A percentile compares a stretch with the other conserved stretches of the same genome.
These are phyloP conservation scores for Coluber constrictor DNA, from an alignment of 2,797 vertebrate species.

Conservation along the genomic window DNA sequence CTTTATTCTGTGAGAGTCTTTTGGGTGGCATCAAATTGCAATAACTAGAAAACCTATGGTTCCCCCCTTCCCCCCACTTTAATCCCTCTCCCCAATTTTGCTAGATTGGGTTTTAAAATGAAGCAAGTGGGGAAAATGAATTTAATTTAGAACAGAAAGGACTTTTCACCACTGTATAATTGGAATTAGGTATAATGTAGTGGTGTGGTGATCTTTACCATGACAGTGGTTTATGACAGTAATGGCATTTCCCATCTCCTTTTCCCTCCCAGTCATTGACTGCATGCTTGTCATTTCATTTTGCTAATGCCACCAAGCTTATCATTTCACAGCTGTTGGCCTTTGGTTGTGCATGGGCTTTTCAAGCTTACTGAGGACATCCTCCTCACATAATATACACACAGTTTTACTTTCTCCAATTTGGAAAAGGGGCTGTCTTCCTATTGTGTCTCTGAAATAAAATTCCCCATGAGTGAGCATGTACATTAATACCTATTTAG, in stretches of 20 bases:
- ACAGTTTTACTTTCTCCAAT: constrained; percentile 49
- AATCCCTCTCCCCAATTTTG: neutral
- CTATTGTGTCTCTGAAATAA: neutral
- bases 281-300: neutral
- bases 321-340: neutral
- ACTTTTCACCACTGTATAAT: neutral
- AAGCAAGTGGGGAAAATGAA: neutral
- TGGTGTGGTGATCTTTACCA: neutral
- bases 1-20: neutral
- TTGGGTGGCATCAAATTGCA: neutral
- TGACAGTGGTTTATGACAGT: neutral
- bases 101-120: neutral
- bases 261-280: neutral
- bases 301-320: neutral
- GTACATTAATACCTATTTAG: constrained; percentile 42
- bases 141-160: neutral
- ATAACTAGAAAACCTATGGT: neutral
- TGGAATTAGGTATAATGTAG: neutral
- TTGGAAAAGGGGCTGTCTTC: constrained; percentile 43
- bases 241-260: neutral
- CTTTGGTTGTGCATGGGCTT: neutral
- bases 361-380: constrained; percentile 4
- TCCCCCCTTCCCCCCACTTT: neutral
- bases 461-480: constrained; percentile 37
- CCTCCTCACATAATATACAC: neutral